Percentiles rank a stretch among this genome's conserved stretches.
Evolutionary conservation across 2,113 vertebrate genomes (phyloP).

Genomic region (Eidolon helvum): DNA sequence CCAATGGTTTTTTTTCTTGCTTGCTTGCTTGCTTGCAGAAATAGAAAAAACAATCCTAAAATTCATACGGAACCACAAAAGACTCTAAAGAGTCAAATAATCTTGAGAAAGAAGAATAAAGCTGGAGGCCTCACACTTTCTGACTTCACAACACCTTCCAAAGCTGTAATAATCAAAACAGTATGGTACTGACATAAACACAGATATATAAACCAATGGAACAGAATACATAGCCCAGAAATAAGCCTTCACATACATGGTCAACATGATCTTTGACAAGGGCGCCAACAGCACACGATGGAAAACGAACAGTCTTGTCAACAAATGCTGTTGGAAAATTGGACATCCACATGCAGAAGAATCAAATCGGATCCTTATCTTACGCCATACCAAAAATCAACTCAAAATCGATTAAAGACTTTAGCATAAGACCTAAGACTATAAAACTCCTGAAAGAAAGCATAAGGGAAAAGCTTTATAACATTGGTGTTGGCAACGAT

Average conservation of each 20-base stretch:
- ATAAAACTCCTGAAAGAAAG: not conserved
- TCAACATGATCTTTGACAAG: not conserved
- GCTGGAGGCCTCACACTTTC: not conserved
- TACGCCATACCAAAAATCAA: not conserved
- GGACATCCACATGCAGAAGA: not conserved
- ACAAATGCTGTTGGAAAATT: not conserved
- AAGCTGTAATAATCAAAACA: not conserved
- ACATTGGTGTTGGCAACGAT: not conserved
- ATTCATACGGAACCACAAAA: not conserved
- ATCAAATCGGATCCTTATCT: not conserved
- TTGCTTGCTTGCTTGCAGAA: not conserved
- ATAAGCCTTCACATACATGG: not conserved
- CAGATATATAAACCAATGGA: not conserved
- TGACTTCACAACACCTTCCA: not conserved
- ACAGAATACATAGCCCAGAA: not conserved
- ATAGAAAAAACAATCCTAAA: not conserved
- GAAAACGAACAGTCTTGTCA: not conserved
- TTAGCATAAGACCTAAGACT: not conserved
- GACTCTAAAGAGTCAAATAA: not conserved
- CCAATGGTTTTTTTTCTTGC: not conserved
- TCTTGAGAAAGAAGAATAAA: not conserved
- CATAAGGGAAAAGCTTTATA: not conserved
- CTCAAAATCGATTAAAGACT: not conserved
- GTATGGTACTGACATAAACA: not conserved
- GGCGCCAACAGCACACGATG: not conserved